Percentiles rank a stretch among this genome's conserved stretches.
Evolutionary conservation across 2,888 invertebrate species (phyloP).

Genomic region (Coleophora flavipennella): DNA sequence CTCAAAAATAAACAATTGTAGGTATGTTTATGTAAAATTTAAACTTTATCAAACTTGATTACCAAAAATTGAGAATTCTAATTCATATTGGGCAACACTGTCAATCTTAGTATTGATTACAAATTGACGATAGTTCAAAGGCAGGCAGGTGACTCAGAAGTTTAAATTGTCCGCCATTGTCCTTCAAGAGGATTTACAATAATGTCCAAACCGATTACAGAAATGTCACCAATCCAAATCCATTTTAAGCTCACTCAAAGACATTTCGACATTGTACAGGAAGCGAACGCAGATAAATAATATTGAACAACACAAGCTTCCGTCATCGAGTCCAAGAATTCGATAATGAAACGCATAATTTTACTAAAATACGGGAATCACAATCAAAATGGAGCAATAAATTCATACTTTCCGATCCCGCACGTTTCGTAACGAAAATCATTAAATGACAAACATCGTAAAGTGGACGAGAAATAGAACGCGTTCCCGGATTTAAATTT

Average conservation of each 20-base stretch:
- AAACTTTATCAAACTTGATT: no score
- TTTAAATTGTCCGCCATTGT: not conserved
- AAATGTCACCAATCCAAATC: conserved; percentile 35
- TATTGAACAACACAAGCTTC: conserved; percentile 1
- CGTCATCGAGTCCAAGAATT: not conserved
- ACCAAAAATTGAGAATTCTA: no score
- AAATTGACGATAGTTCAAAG: no score
- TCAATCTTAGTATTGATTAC: no score
- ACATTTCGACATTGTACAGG: conserved; percentile 14
- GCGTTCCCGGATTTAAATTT: conserved; percentile 60
- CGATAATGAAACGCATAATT: conserved; percentile 4
- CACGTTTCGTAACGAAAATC: conserved; percentile 50
- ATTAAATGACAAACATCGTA: conserved; percentile 66
- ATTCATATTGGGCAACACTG: no score
- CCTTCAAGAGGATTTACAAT: conserved; percentile 8
- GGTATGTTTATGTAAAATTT: no score
- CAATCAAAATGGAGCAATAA: conserved; percentile 35
- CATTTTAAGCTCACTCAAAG: conserved; percentile 27
- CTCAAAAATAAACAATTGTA: no score
- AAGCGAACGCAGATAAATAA: conserved; percentile 8
- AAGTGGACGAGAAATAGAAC: conserved; percentile 63
- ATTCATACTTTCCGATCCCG: conserved; percentile 46
- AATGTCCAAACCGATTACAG: conserved; percentile 20
- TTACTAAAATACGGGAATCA: conserved; percentile 6
- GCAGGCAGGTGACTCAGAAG: no score